Percentiles rank a stretch among this genome's conserved stretches.
These are phyloP conservation scores for Teleogryllus oceanicus DNA, from an alignment of 2,888 invertebrate species.

Conservation along the genomic window DNA sequence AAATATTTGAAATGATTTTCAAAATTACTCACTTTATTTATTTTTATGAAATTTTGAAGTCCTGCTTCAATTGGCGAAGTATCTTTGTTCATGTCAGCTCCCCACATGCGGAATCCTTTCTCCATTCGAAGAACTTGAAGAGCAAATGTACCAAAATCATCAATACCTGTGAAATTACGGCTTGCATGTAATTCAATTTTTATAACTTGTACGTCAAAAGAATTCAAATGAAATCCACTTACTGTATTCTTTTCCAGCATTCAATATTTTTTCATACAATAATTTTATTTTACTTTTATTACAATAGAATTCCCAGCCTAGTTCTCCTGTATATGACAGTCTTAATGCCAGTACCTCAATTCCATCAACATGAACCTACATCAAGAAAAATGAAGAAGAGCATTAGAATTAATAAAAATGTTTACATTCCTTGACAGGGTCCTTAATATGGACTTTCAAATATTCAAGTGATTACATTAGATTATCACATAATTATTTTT, in stretches of 20 bases:
- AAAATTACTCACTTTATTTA: background rate
- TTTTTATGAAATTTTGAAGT: background rate
- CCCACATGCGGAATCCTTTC: background rate
- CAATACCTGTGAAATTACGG: background rate
- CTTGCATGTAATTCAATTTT: background rate
- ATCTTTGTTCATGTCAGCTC: background rate
- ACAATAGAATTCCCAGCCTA: background rate
- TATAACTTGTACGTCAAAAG: background rate
- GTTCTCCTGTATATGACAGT: background rate
- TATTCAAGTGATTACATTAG: no score
- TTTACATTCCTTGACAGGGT: no score
- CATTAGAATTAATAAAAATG: no score
- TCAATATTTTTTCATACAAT: background rate
- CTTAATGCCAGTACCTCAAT: background rate
- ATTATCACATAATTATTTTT: no score
- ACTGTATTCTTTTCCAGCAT: background rate
- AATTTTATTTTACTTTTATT: background rate
- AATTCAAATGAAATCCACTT: background rate
- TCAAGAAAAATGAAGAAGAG: no score
- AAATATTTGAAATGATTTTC: background rate
- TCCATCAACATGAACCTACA: background rate
- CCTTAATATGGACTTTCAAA: no score
- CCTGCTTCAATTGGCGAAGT: background rate
- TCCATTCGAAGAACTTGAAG: slow-evolving; percentile 7
- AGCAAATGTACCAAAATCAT: background rate